Evolutionary conservation across 2,888 invertebrate species (phyloP), one percentile per base, ranked within the genome.

Genomic region (Sarcophaga carnaria): DNA sequence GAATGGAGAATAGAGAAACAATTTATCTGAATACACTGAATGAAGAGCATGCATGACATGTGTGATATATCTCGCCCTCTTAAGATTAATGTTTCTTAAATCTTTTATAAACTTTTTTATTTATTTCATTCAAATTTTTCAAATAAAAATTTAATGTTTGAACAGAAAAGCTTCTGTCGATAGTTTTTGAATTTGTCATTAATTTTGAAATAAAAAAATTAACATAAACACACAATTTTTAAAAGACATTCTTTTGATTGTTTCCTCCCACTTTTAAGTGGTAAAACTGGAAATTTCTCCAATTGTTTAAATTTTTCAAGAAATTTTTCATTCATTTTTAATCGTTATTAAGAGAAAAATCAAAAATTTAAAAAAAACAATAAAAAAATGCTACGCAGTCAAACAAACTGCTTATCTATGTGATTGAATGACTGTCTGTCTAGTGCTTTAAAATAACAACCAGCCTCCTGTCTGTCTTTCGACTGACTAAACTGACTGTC

Each of bases 361-460:
- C 17, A 1, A n/a, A 62, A 22, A 62, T 62, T n/a, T 8, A 62
- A 22, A n/a, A 62, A 62, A 3, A 62, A 62, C 17, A 62, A 62
- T 4, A 62, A 62, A n/a, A n/a, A n/a, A 62, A 62, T 22, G 22
- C 62, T 20, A 62, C 6, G 20, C 22, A 64, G n/a, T 37, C 66
- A 6, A 14, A 69, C 69, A 22, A 20, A 49, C 54, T 0, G 69
- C 45, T 60, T 37, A 8, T 75, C 37, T 27, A 20, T 74, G 63
- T 20, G n/a, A 59, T 63, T 74, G 37, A 71, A 81, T 80, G 83
- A 78, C 78, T 78, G 70, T 75, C 80, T 86, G 83, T 81, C 78
- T 78, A 45, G 76, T 67, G 27, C 47, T 80, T 49, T 49, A 14
- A 49, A 49, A 14, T 14, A 14, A 49, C 14, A 14, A 14, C 12